Conservation (phyloP, 2,888 invertebrate genomes). For the Coenonympha glycerion region DNA sequence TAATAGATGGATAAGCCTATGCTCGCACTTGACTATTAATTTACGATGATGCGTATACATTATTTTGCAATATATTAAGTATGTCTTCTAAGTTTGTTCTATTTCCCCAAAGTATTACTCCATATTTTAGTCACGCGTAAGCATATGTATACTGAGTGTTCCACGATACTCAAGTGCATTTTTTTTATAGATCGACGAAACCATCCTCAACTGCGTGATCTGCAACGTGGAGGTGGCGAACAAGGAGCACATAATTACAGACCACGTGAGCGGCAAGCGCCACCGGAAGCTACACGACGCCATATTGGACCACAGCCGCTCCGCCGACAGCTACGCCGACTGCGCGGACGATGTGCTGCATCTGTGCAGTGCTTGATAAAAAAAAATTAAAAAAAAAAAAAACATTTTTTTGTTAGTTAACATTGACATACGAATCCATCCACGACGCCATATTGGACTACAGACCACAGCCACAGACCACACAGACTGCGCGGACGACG, state of each 20-base stretch:
- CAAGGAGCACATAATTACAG: constrained; percentile 15
- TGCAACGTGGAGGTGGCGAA: constrained; percentile 32
- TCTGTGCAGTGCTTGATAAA: background rate
- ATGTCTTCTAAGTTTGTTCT: too few species aligned
- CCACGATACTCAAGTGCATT: too few species aligned
- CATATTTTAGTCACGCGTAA: too few species aligned
- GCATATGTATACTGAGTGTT: too few species aligned
- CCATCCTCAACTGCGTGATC: constrained; percentile 30
- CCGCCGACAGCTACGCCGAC: background rate
- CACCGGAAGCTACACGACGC: constrained; percentile 27
- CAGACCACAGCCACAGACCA: constrained; percentile 1
- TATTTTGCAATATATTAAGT: too few species aligned
- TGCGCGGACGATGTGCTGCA: constrained; percentile 12
- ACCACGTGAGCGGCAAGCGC: constrained; percentile 33
- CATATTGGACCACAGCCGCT: constrained; percentile 1
- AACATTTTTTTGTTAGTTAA: too few species aligned
- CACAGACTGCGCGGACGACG: background rate
- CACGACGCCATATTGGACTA: constrained; percentile 10
- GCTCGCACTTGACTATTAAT: too few species aligned
- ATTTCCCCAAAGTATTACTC: too few species aligned
- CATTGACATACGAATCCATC: too few species aligned
- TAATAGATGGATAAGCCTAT: too few species aligned
- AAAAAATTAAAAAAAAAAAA: background rate
- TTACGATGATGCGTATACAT: too few species aligned
- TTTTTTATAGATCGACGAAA: constrained; percentile 31